Base-by-base conservation (phyloP, 2,888 invertebrate genomes). In the Dichetophora obliterata region DNA sequence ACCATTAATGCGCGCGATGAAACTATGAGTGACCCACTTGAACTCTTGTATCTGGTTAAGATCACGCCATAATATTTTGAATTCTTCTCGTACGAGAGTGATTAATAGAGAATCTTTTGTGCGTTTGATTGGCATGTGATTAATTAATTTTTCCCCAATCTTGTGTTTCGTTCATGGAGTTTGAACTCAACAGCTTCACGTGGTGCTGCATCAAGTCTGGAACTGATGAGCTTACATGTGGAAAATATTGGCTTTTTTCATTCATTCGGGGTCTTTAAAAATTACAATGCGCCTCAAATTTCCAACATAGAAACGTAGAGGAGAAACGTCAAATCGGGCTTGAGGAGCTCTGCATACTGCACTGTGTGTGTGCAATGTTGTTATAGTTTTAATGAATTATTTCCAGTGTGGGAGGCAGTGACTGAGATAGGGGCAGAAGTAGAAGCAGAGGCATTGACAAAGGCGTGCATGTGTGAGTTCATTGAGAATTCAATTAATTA, bases 391-490 rank as follows among this genome's bases (percentile, higher is more conserved):
- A 27, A 14, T 59, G 59, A 27, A 59, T 59, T 59, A 43, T 59
- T 11, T 19, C 24, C 27, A 59, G 59, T 59, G 82, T 75, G 78
- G 75, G 78, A 68, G 74, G 75, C 77, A 77, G 76, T 63, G 43
- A 3, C 43, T 11, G 14, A 11, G 43, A 11, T 11, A 2, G 43
- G 11, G 14, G 11, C 11, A 11, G 43, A 2, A 14, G 11, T 11
- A 43, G 43, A 11, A 14, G 43, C 3, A 43, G 43, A 43, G 43
- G 43, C 3, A 43, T 11, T 11, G 43, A 8, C 37, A 65, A 75
- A 75, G 52, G 74, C 80, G 77, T 81, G 74, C 73, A 68, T 78
- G 80, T 78, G 81, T 80, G 81, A 77, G 80, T 68, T 76, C 57
- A 63, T 37, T 54, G 50, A 65, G 71, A 65, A 71, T 76, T 71